These are phyloP conservation scores for Carcina quercana DNA, from an alignment of 2,888 invertebrate species.

Conservation along the genomic window DNA sequence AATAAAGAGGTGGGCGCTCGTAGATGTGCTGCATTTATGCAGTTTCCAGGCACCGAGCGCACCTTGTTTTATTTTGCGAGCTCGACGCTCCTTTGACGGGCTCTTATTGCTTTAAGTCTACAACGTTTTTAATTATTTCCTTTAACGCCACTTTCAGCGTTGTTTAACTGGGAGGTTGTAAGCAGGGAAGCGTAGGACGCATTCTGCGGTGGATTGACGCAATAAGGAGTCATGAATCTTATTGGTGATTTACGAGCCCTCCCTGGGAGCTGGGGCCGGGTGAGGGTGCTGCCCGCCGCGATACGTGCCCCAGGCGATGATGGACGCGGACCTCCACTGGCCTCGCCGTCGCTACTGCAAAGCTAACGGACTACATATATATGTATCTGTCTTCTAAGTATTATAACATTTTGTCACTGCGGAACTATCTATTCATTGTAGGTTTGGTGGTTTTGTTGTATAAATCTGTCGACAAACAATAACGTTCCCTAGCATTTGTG, in stretches of 20 bases:
- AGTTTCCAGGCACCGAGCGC: constrained; percentile 40
- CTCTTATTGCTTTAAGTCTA: constrained; percentile 62
- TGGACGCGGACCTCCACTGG: constrained; percentile 17
- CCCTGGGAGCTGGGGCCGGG: constrained; percentile 10
- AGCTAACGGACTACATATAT: no score
- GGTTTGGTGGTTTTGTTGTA: no score
- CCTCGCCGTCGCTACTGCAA: no score
- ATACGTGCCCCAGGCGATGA: constrained; percentile 13
- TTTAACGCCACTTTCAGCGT: constrained; percentile 61
- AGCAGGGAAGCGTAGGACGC: constrained; percentile 1
- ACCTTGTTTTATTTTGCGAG: constrained; percentile 55
- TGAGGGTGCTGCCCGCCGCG: constrained; percentile 6
- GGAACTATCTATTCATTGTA: no score
- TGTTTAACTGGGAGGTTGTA: constrained; percentile 30
- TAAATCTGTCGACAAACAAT: no score
- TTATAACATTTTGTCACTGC: no score
- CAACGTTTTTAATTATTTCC: constrained; percentile 72
- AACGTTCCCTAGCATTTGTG: no score
- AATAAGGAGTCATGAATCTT: constrained; percentile 45
- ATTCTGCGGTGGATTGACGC: constrained; percentile 24
- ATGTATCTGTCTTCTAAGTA: no score
- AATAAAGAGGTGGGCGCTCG: constrained; percentile 61
- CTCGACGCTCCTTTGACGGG: constrained; percentile 51
- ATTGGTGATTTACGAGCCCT: constrained; percentile 43
- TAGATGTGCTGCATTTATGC: constrained; percentile 66